A percentile compares a stretch with the other conserved stretches of the same genome.
These are phyloP conservation scores for Clunio marinus DNA, from an alignment of 2,888 invertebrate genomes.

Conservation along the genomic window DNA sequence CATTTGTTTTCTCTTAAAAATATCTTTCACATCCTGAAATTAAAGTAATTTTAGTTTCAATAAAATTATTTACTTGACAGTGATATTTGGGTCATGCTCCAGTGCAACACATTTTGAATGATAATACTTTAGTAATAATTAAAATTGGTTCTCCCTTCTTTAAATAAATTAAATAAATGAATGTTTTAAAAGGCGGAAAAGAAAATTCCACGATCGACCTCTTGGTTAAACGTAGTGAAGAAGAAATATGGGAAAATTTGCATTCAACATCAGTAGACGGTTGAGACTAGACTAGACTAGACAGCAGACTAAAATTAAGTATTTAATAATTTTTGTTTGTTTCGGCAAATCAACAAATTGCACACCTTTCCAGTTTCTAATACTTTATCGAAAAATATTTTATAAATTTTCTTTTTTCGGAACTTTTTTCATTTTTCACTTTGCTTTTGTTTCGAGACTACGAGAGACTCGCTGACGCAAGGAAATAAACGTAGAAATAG, in stretches of 20 bases:
- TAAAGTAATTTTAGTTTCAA: constrained; percentile 13
- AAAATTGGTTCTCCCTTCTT: constrained; percentile 29
- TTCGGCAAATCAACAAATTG: constrained; percentile 38
- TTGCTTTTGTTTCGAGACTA: too few species aligned
- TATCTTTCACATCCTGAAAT: constrained; percentile 19
- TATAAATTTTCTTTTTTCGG: too few species aligned
- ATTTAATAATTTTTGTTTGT: constrained; percentile 18
- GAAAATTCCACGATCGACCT: constrained; percentile 32
- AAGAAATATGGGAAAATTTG: constrained; percentile 36
- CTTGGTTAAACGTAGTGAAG: constrained; percentile 13
- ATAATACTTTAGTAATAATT: constrained; percentile 17
- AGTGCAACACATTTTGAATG: constrained; percentile 12
- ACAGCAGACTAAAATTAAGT: constrained; percentile 25
- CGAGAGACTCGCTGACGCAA: too few species aligned
- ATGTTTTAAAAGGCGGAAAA: neutral
- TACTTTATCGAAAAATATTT: constrained; percentile 6
- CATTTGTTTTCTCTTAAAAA: neutral
- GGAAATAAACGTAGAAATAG: too few species aligned
- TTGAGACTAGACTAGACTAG: constrained; percentile 31
- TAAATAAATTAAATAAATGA: neutral
- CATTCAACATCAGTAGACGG: constrained; percentile 34
- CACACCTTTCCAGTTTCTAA: constrained; percentile 30
- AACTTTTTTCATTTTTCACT: too few species aligned
- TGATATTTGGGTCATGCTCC: constrained; percentile 27
- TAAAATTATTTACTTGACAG: constrained; percentile 35